Conservation (phyloP, 1,140 invertebrate species). For the Drosophila suzukii region DNA sequence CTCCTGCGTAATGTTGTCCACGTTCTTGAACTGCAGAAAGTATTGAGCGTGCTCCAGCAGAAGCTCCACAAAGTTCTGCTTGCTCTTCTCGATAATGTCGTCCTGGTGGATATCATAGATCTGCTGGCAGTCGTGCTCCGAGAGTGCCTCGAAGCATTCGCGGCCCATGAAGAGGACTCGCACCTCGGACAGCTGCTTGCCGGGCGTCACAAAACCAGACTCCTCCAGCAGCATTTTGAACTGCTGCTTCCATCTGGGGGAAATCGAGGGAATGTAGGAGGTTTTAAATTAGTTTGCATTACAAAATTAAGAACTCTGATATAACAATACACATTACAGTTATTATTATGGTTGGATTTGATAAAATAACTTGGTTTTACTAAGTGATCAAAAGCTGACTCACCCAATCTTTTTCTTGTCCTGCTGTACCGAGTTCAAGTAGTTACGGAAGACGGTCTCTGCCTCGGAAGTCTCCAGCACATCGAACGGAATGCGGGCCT, state of each 20-base stretch:
- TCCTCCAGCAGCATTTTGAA: slow-evolving; percentile 97
- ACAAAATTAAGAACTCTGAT: neutral
- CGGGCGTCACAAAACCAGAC: slow-evolving; percentile 96
- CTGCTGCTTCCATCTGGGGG: slow-evolving; percentile 92
- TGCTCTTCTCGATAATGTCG: slow-evolving; percentile 95
- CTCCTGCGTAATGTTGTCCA: slow-evolving; percentile 96
- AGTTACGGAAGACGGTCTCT: slow-evolving; percentile 95
- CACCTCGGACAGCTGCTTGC: slow-evolving; percentile 96
- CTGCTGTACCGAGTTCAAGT: slow-evolving; percentile 94
- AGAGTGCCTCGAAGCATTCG: slow-evolving; percentile 96
- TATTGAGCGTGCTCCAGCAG: slow-evolving; percentile 96
- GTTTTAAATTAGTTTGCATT: neutral
- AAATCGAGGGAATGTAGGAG: neutral
- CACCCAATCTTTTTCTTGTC: slow-evolving; percentile 96
- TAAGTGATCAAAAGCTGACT: slow-evolving; percentile 74
- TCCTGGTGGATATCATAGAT: slow-evolving; percentile 98
- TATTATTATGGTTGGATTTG: no score
- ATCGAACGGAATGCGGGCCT: slow-evolving; percentile 94
- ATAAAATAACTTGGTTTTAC: no score
- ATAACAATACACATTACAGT: neutral
- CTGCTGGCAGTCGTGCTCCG: slow-evolving; percentile 94
- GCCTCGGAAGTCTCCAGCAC: slow-evolving; percentile 95
- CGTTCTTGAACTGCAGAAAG: slow-evolving; percentile 96
- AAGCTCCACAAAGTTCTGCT: slow-evolving; percentile 96
- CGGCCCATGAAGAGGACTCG: slow-evolving; percentile 97